phyloP scores from a whole-genome alignment of 2,113 vertebrate species.

The Cepphus grylle region DNA sequence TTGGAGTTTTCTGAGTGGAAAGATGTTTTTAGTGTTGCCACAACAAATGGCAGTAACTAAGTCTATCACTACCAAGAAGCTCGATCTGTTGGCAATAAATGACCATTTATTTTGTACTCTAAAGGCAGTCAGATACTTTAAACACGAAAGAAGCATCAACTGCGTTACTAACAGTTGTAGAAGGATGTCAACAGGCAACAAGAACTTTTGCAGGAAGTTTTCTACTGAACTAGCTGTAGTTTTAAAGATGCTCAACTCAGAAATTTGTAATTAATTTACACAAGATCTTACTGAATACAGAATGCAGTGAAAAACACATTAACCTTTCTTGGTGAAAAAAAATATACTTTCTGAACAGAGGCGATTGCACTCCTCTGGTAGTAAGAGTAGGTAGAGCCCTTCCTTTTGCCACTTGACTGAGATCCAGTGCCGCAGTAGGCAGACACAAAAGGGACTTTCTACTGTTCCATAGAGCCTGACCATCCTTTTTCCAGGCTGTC shows the following conservation, averaged over 20 bases:
- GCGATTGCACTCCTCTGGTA: neutral
- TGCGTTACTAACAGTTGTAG: rapidly evolving
- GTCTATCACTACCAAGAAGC: neutral
- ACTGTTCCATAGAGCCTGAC: neutral
- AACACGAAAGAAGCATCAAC: neutral
- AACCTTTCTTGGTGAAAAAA: neutral
- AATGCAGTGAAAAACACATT: neutral
- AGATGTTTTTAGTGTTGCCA: neutral
- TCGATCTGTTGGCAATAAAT: neutral
- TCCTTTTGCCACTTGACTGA: neutral
- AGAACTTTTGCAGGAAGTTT: neutral
- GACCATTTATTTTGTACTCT: neutral
- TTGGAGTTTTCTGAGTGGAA: neutral
- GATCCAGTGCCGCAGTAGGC: neutral
- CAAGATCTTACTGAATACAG: neutral
- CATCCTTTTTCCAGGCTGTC: neutral
- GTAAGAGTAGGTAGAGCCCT: neutral
- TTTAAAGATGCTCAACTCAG: neutral
- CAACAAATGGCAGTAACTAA: neutral
- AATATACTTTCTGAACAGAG: neutral
- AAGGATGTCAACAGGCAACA: neutral
- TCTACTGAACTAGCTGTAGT: neutral
- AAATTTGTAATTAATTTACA: neutral
- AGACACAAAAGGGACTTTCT: neutral
- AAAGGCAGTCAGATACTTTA: neutral